These are phyloP conservation scores for Spermophilus dauricus DNA, from an alignment of 2,113 vertebrate genomes.

Conservation along the genomic window DNA sequence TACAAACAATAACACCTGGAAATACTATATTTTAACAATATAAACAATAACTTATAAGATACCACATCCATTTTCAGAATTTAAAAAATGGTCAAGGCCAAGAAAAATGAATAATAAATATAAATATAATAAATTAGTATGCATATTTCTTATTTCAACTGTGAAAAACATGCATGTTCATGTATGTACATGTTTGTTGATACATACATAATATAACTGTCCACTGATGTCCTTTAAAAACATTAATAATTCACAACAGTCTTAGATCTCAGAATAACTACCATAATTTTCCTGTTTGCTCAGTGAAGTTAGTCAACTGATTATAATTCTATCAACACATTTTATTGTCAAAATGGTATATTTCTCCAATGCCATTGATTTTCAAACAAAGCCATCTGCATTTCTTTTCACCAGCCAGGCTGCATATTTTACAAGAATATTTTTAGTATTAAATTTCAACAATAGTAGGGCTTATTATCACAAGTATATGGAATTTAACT, in stretches of 20 bases:
- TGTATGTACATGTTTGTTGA: not conserved
- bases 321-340: conserved; percentile 45
- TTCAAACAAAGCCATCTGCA: conserved; percentile 66
- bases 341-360: conserved; percentile 64
- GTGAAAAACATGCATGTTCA: not conserved
- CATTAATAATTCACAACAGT: not conserved
- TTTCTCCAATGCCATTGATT: conserved; percentile 45
- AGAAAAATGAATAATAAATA: not conserved
- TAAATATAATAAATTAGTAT: not conserved
- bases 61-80: not conserved
- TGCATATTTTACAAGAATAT: conserved; percentile 34
- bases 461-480: not conserved
- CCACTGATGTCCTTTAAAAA: not conserved
- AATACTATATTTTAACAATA: not conserved
- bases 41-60: not conserved
- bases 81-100: not conserved
- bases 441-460: conserved; percentile 20
- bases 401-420: not conserved
- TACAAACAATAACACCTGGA: not conserved
- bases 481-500: not conserved
- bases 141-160: not conserved
- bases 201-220: fast-evolving
- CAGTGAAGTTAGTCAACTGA: not conserved
- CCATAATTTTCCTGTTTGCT: not conserved
- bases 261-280: not conserved